Base-by-base conservation (phyloP, 2,888 invertebrate genomes). In the Melanostoma scalare region DNA sequence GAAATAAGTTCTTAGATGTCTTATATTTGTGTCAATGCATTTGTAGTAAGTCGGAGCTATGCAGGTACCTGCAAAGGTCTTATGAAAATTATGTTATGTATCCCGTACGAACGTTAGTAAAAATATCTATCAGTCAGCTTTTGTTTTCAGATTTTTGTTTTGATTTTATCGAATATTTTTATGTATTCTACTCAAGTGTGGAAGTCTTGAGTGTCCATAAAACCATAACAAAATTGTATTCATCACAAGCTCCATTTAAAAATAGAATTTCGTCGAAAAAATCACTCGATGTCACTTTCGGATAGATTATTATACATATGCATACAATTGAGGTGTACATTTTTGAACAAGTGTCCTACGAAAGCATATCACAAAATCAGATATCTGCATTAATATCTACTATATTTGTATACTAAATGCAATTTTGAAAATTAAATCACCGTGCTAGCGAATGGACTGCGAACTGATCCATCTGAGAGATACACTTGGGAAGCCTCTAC, bases 401-500 rank as follows among this genome's bases (percentile, higher is more conserved):
- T 52, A 10, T 9, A 40, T 33, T 33, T 60, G 2, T 40, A n/a
- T 6, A 36, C 9, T 20, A 0, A 9, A 10, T 61, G 55, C 6
- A 6, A 36, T n/a, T 30, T 20, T 38, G 3, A 6, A 1, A 9
- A 20, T 48, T 63, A 4, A 8, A 92, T 93, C 95, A 97, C 97
- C 94, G 96, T 97, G 91, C 93, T 94, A 77, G 96, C 95, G 90
- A 96, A 96, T 84, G 96, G 96, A 91, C 96, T 96, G 89, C 95
- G 94, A 87, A 95, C 92, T 76, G 95, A 95, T 85, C 95, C 96
- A 92, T 96, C 96, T 48, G 94, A 94, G 86, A 96, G 93, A 91
- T 96, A 96, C 86, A 96, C 95, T 92, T 96, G 96, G 87, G 95
- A 95, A 69, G 96, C 96, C 92, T 97, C 97, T 78, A 97, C 93